Evolutionary conservation across 2,888 invertebrate genomes (phyloP).

Genomic region (Rhodophaea formosa): DNA sequence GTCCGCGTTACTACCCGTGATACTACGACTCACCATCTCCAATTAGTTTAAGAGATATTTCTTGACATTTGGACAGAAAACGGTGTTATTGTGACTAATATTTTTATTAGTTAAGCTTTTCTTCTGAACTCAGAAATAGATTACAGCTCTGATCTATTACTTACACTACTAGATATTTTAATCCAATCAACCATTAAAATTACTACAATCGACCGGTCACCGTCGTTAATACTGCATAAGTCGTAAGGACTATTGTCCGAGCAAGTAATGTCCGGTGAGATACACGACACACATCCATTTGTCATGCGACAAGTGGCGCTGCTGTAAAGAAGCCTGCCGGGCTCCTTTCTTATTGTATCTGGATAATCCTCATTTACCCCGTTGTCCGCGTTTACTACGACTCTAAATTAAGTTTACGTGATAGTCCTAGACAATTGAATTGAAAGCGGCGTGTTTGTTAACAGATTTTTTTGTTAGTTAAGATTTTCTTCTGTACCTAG

Average conservation of each 20-base stretch:
- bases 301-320: constrained; percentile 21
- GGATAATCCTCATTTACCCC: constrained; percentile 33
- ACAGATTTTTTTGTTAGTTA: background rate
- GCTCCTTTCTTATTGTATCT: constrained; percentile 11
- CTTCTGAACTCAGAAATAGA: no score
- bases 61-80: no score
- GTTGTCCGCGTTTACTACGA: constrained; percentile 36
- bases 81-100: background rate
- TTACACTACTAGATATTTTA: no score
- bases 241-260: constrained; percentile 11
- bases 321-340: background rate
- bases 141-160: no score
- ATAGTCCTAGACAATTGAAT: constrained; percentile 19
- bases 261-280: constrained; percentile 38
- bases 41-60: constrained; percentile 38
- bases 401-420: constrained; percentile 38
- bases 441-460: background rate
- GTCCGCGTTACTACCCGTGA: constrained; percentile 36
- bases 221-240: no score
- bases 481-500: no score
- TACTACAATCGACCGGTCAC: no score
- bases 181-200: no score
- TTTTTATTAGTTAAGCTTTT: no score
- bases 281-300: constrained; percentile 56
- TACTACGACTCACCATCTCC: no score